Percentiles rank a stretch among this genome's conserved stretches.
Evolutionary conservation across 2,888 invertebrate species (phyloP).

Genomic region (Pherbina coryleti): DNA sequence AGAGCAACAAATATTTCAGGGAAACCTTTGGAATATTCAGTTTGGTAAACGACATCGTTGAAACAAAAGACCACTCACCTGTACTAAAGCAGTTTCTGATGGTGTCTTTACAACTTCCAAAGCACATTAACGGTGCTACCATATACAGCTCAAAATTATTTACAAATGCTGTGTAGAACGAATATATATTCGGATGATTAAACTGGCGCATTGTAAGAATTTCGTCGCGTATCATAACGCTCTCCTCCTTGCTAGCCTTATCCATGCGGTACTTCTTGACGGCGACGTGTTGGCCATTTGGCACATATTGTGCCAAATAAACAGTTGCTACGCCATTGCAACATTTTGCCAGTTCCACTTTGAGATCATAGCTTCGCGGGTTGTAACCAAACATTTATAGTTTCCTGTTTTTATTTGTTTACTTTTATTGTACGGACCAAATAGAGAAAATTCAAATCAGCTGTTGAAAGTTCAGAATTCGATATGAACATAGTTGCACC

Average conservation of each 20-base stretch:
- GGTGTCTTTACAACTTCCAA: constrained; percentile 86
- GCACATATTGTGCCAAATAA: constrained; percentile 78
- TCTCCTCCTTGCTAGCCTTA: constrained; percentile 74
- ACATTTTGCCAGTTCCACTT: constrained; percentile 78
- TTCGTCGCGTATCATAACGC: constrained; percentile 77
- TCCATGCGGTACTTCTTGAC: constrained; percentile 84
- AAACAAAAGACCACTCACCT: constrained; percentile 49
- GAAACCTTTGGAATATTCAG: constrained; percentile 72
- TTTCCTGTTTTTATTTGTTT: constrained; percentile 5
- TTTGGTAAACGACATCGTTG: not conserved
- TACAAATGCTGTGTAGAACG: constrained; percentile 82
- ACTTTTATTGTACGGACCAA: not conserved
- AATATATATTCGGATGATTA: constrained; percentile 83
- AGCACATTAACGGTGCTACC: constrained; percentile 86
- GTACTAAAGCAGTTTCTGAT: constrained; percentile 79
- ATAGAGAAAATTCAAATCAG: not conserved
- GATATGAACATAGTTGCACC: too few relatives aligned
- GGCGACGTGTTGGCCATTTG: constrained; percentile 78
- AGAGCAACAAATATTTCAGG: constrained; percentile 85
- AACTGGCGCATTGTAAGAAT: constrained; percentile 82
- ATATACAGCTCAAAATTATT: constrained; percentile 82
- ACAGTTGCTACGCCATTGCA: constrained; percentile 80
- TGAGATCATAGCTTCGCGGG: constrained; percentile 76
- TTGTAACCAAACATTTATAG: constrained; percentile 73
- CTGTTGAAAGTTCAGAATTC: not conserved